phyloP scores from a whole-genome alignment of 2,888 invertebrate genomes.

The Brachyptera putata region DNA sequence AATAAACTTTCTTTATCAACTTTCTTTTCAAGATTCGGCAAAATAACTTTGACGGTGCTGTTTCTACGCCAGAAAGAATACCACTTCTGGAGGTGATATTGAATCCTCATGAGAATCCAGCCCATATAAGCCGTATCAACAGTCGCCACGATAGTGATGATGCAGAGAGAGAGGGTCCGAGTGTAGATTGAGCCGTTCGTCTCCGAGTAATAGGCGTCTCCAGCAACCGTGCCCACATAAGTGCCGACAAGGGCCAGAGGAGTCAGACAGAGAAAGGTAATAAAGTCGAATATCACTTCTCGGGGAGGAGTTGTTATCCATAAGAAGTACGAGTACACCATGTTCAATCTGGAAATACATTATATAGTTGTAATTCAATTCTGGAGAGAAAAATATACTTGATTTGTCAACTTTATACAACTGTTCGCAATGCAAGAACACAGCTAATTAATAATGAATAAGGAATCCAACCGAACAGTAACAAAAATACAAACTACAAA shows the following conservation, averaged over 20 bases:
- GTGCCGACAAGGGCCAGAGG: conserved; percentile 53
- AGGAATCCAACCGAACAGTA: too few relatives aligned
- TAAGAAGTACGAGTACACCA: background rate
- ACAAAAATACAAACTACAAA: too few relatives aligned
- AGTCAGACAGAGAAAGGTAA: conserved; percentile 54
- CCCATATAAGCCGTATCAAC: conserved; percentile 51
- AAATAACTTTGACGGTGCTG: conserved; percentile 47
- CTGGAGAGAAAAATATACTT: background rate
- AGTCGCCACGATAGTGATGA: conserved; percentile 48
- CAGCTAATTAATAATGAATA: too few relatives aligned
- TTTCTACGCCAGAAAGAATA: conserved; percentile 54
- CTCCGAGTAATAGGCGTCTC: conserved; percentile 38
- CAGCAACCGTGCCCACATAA: conserved; percentile 50
- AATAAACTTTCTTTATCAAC: background rate
- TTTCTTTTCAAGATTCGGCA: conserved; percentile 34
- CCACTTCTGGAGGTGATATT: conserved; percentile 51
- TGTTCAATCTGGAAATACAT: background rate
- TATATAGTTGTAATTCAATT: too few relatives aligned
- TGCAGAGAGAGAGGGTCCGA: conserved; percentile 48
- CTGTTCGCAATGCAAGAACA: too few relatives aligned
- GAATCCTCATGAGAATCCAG: conserved; percentile 50
- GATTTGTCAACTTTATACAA: background rate
- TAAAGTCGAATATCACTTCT: conserved; percentile 50
- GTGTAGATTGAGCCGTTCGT: conserved; percentile 42
- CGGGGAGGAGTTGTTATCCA: background rate